A percentile compares a stretch with the other conserved stretches of the same genome.
Conservation (phyloP, 2,888 invertebrate species). For the Drosophila parthenogenetica region DNA sequence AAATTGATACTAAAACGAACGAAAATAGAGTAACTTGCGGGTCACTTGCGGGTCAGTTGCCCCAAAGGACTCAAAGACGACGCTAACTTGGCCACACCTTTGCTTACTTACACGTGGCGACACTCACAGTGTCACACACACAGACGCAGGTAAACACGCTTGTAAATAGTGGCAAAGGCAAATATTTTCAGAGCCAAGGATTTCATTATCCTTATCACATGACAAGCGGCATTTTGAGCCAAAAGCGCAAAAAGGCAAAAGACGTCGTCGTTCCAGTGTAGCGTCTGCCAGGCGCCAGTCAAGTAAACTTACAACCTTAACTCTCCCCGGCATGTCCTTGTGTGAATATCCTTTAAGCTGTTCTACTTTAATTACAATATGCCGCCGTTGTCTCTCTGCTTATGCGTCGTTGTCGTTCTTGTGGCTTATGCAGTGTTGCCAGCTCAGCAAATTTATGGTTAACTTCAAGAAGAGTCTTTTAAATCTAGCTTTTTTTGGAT, state of each 20-base stretch:
- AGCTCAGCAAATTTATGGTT: too few species aligned
- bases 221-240: slow-evolving; percentile 66
- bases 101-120: slow-evolving; percentile 62
- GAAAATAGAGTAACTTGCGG: slow-evolving; percentile 41
- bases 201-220: slow-evolving; percentile 84
- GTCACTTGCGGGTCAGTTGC: slow-evolving; percentile 40
- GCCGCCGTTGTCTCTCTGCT: slow-evolving; percentile 38
- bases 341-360: slow-evolving; percentile 75
- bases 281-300: slow-evolving; percentile 44
- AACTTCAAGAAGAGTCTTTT: too few species aligned
- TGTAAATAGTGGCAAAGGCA: slow-evolving; percentile 71
- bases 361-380: slow-evolving; percentile 81
- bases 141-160: slow-evolving; percentile 7
- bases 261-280: slow-evolving; percentile 61
- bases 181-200: slow-evolving; percentile 83
- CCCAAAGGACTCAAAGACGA: slow-evolving; percentile 67
- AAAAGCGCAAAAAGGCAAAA: slow-evolving; percentile 60
- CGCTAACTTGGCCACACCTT: slow-evolving; percentile 79
- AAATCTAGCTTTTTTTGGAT: too few species aligned
- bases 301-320: slow-evolving; percentile 48
- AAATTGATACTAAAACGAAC: slow-evolving; percentile 73
- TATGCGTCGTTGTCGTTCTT: slow-evolving; percentile 23
- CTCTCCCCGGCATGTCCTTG: slow-evolving; percentile 45
- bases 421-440: slow-evolving; percentile 43
- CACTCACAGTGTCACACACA: slow-evolving; percentile 6